These are phyloP conservation scores for Heterotilapia buettikoferi DNA, from an alignment of 2,113 vertebrate genomes.

Conservation along the genomic window DNA sequence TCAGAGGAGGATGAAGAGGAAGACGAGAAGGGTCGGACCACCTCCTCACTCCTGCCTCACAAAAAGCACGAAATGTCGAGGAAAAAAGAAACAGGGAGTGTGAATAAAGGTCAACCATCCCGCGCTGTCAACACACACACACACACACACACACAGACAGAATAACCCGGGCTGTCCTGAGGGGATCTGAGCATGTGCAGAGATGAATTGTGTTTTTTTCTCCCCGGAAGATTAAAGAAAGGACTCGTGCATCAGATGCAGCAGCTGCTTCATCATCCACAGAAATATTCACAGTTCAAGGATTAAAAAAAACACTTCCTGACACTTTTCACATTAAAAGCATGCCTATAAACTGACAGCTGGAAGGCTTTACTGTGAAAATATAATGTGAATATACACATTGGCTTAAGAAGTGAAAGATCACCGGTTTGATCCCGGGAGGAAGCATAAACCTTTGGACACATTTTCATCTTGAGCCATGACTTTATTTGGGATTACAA, in stretches of 20 bases:
- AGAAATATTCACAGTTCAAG: background rate
- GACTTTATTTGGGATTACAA: background rate
- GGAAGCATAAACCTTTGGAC: background rate
- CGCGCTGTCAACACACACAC: background rate
- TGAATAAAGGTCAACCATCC: conserved; percentile 43
- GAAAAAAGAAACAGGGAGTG: background rate
- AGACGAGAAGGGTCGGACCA: conserved; percentile 24
- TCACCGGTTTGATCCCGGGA: background rate
- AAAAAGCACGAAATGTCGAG: background rate
- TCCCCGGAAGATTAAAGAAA: background rate
- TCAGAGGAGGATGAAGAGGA: conserved; percentile 44
- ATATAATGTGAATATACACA: background rate
- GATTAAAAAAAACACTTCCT: background rate
- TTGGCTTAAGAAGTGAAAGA: background rate
- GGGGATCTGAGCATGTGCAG: background rate
- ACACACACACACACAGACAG: background rate
- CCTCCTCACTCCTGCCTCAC: conserved; percentile 16
- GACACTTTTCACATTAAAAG: background rate
- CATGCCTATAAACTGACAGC: background rate
- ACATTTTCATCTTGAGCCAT: background rate
- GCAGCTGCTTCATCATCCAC: background rate
- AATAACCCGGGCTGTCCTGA: background rate
- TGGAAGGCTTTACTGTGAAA: background rate
- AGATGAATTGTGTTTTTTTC: background rate
- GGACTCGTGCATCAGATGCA: background rate